These are phyloP conservation scores for Lymantria monacha DNA, from an alignment of 2,888 invertebrate species.

Conservation along the genomic window DNA sequence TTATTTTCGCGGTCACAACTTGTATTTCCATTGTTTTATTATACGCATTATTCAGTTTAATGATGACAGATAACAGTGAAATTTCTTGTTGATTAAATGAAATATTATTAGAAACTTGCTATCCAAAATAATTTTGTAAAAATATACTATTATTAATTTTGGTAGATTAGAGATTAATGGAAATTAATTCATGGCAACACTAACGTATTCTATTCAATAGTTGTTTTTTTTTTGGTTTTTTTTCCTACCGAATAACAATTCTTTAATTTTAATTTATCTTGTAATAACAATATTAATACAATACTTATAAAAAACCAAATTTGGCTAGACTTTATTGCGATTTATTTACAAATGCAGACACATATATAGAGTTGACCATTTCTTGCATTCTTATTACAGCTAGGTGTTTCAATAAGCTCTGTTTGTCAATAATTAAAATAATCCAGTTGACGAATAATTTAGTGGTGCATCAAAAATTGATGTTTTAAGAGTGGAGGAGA, in stretches of 20 bases:
- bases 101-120: not conserved
- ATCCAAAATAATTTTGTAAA: no score
- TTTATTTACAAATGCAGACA: no score
- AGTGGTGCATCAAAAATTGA: no score
- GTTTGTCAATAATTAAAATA: no score
- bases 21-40: not conserved
- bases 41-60: not conserved
- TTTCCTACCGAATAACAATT: not conserved
- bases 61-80: not conserved
- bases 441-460: no score
- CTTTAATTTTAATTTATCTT: not conserved
- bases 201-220: not conserved
- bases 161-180: not conserved
- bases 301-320: no score
- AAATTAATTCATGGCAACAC: not conserved
- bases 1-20: not conserved
- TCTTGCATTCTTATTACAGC: no score
- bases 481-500: no score
- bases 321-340: no score
- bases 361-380: no score
- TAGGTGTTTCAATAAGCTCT: no score
- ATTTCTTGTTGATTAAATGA: not conserved
- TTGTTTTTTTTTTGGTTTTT: not conserved
- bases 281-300: no score
- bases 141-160: not conserved